Evolutionary conservation across 2,113 vertebrate species (phyloP).

Genomic region (Petromus typicus): DNA sequence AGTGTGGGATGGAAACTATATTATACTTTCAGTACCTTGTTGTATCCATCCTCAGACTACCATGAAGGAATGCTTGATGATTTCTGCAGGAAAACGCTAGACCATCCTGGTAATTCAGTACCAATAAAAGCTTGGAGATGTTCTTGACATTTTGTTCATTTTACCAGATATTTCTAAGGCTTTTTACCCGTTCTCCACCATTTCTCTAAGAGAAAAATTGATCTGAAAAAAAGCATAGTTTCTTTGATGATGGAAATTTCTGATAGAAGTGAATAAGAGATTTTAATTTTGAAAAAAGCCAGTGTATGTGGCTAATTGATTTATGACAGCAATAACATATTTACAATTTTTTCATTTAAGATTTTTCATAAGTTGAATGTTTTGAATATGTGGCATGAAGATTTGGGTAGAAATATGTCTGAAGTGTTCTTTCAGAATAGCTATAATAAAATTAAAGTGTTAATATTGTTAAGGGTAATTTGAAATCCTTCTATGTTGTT

Average conservation of each 20-base stretch:
- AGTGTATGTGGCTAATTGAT: neutral
- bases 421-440: neutral
- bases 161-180: neutral
- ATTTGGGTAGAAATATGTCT: neutral
- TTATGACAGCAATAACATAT: neutral
- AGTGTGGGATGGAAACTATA: neutral
- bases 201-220: neutral
- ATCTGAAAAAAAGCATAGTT: neutral
- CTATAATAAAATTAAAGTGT: neutral
- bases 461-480: neutral
- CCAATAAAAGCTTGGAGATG: neutral
- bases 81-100: neutral
- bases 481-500: neutral
- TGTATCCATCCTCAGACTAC: neutral
- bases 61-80: neutral
- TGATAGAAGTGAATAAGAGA: neutral
- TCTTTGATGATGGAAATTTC: neutral
- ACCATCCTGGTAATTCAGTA: neutral
- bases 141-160: neutral
- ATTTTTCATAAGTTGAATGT: neutral
- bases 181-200: neutral
- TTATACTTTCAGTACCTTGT: neutral
- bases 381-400: neutral
- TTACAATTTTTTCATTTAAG: neutral
- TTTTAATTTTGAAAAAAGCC: neutral